Conservation (phyloP, 2,113 vertebrate genomes). For the Oncorhynchus mykiss region DNA sequence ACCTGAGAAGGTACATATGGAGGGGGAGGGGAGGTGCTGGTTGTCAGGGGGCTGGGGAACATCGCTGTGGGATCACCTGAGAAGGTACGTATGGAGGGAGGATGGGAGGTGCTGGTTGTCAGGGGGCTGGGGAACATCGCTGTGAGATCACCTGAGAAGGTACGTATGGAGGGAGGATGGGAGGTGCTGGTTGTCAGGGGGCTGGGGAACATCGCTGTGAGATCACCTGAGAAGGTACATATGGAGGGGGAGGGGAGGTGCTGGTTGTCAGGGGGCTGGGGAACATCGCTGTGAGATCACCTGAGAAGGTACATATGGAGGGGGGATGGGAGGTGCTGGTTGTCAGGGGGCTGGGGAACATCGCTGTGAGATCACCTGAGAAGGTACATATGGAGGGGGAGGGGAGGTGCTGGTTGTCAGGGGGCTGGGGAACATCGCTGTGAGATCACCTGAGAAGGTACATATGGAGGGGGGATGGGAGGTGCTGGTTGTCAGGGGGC, state of each 20-base stretch:
- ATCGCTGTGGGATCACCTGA: conserved; percentile 78
- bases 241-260: too few species aligned
- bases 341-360: conserved; percentile 84
- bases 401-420: conserved; percentile 65
- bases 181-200: conserved; percentile 65
- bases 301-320: conserved; percentile 77
- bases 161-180: conserved; percentile 30
- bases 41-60: conserved; percentile 85
- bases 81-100: conserved; percentile 70
- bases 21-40: conserved; percentile 68
- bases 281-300: conserved; percentile 79
- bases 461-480: too few species aligned
- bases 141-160: conserved; percentile 82
- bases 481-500: conserved; percentile 81
- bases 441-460: too few species aligned
- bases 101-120: conserved; percentile 71
- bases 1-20: too few species aligned
- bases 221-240: too few species aligned
- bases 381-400: conserved; percentile 70
- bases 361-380: conserved; percentile 77
- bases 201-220: too few species aligned
- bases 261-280: conserved; percentile 79
- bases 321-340: conserved; percentile 62
- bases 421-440: too few species aligned
- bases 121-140: conserved; percentile 84